Base-by-base conservation (phyloP, 2,888 invertebrate genomes). In the Leucozona laternaria region DNA sequence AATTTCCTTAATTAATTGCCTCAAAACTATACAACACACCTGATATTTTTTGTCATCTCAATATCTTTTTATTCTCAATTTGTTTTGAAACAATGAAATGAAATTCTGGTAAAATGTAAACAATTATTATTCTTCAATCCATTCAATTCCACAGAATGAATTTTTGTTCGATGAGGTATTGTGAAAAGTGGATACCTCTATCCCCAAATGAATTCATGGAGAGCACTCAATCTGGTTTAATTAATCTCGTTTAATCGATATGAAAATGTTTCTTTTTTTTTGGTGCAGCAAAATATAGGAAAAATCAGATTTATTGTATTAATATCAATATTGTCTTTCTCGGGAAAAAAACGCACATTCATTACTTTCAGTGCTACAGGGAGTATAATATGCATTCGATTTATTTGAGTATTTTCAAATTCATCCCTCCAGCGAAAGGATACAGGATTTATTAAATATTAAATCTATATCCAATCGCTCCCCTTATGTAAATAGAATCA, bases 181-280 rank as follows among this genome's bases (percentile, higher is more conserved):
- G n/a, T 55, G 8, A 45, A 48, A 34, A 48, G 43, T 57, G 8
- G 31, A 1, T 48, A 37, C 22, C 28, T 48, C 28, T 48, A 57
- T 43, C 43, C 43, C 55, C 53, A 75, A 75, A 37, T 57, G 45
- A 76, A 58, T 17, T 20, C 25, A 48, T 37, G 45, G 48, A 48
- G 25, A 60, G 31, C n/a, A 37, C 37, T 70, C 68, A 60, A 77
- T 60, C 40, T 58, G 50, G 3, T 37, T 60, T 58, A 77, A 77
- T 77, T 77, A 68, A 77, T 77, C 57, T 48, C 68, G 66, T 66
- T 77, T 58, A 25, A 77, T 58, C 76, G 48, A 77, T 77, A 77
- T 70, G 48, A 20, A n/a, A 45, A 45, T 31, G 6, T 31, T 5
- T 31, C 1, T 31, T 31, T 25, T 11, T 6, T 20, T 75, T 20